phyloP scores from a whole-genome alignment of 2,113 vertebrate genomes.

The Notothenia rossii region DNA sequence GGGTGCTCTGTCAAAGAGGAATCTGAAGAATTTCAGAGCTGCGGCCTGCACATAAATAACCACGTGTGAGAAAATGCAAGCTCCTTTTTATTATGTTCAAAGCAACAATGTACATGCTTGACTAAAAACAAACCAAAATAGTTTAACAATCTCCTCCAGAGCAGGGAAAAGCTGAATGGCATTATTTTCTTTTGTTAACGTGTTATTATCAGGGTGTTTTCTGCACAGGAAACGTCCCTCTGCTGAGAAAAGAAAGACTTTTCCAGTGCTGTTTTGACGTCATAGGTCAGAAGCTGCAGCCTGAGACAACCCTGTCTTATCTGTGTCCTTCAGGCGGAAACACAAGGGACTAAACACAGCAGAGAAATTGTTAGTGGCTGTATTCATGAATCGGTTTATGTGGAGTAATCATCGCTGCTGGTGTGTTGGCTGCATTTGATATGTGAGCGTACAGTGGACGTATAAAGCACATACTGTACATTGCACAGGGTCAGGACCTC shows the following conservation, averaged over 20 bases:
- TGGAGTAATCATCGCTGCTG: constrained; percentile 3
- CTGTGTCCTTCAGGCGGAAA: constrained; percentile 58
- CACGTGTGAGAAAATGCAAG: constrained; percentile 27
- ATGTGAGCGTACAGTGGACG: background rate
- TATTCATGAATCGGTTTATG: background rate
- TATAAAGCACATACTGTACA: constrained; percentile 1
- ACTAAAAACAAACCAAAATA: constrained; percentile 66
- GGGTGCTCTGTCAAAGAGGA: constrained; percentile 25
- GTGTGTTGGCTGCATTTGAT: constrained; percentile 19
- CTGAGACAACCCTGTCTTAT: constrained; percentile 59
- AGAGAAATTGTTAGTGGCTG: background rate
- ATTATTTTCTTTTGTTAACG: constrained; percentile 4
- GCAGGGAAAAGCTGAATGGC: constrained; percentile 33
- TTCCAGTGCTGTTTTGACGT: constrained; percentile 49
- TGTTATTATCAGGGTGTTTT: constrained; percentile 71
- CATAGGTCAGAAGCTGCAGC: constrained; percentile 53
- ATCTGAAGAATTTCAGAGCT: constrained; percentile 49
- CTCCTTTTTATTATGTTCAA: constrained; percentile 10
- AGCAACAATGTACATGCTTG: background rate
- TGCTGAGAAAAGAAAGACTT: constrained; percentile 39
- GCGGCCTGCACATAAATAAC: constrained; percentile 29
- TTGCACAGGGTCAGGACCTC: background rate
- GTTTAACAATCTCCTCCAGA: constrained; percentile 36
- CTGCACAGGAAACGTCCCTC: constrained; percentile 66
- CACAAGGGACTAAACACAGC: background rate